These are phyloP conservation scores for Acridotheres tristis DNA, from an alignment of 2,797 vertebrate species.

Conservation along the genomic window DNA sequence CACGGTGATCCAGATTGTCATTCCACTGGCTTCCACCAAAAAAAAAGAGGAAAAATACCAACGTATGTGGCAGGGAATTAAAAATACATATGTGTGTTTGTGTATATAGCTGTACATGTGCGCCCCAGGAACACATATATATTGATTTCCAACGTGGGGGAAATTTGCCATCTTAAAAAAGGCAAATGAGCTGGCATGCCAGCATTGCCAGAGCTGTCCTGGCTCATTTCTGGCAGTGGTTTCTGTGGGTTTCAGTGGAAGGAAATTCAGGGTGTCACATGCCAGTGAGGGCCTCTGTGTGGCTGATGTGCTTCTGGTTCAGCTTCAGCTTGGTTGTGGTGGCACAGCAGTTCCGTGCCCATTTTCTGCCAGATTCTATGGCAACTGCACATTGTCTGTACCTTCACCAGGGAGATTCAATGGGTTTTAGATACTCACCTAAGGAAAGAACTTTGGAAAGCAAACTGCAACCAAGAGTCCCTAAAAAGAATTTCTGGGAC, in stretches of 20 bases:
- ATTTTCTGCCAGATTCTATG: rapidly evolving
- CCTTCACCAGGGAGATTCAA: rapidly evolving
- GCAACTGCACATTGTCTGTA: neutral
- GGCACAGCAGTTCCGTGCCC: neutral
- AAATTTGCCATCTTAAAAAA: neutral
- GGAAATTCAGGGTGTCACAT: neutral
- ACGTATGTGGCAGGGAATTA: neutral
- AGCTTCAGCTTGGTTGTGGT: neutral
- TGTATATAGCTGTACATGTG: neutral
- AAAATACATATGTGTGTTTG: neutral
- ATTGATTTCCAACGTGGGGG: neutral
- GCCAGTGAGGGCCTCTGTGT: rapidly evolving
- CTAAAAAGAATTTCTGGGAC: neutral
- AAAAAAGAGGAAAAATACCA: neutral
- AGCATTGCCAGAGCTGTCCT: neutral
- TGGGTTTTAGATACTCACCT: neutral
- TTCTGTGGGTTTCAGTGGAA: neutral
- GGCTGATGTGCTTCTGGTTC: neutral
- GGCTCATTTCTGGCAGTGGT: neutral
- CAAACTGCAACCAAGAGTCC: neutral
- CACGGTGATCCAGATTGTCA: conserved; percentile 17
- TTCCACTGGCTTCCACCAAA: neutral
- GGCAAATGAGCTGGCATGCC: neutral
- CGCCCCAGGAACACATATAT: neutral
- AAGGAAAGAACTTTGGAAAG: neutral